A percentile compares a stretch with the other conserved stretches of the same genome.
Evolutionary conservation across 2,113 vertebrate species (phyloP).

Genomic region (Pelecanoides urinatrix): DNA sequence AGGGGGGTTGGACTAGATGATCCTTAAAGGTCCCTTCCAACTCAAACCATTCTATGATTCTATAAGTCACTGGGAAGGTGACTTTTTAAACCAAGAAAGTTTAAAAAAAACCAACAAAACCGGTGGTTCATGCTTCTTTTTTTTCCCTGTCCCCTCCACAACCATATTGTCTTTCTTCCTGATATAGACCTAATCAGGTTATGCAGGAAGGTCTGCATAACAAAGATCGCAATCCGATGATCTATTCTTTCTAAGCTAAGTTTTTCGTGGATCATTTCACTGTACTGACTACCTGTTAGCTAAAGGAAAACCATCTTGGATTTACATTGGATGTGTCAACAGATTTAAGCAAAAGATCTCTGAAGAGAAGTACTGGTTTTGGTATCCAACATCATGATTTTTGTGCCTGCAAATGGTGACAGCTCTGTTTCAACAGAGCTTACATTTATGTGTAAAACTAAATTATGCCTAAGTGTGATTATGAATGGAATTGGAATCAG

Average conservation of each 20-base stretch:
- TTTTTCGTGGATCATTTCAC: neutral
- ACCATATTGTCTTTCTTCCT: neutral
- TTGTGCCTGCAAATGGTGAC: neutral
- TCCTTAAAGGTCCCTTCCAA: neutral
- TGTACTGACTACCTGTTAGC: neutral
- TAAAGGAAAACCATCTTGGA: neutral
- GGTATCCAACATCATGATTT: fast-evolving
- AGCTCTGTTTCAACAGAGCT: neutral
- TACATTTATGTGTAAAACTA: neutral
- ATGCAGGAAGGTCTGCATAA: neutral
- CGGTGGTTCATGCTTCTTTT: fast-evolving
- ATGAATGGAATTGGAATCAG: neutral
- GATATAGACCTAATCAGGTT: neutral
- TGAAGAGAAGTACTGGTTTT: neutral
- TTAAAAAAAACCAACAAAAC: too few relatives aligned
- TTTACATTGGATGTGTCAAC: neutral
- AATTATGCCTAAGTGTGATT: neutral
- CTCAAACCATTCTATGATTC: neutral
- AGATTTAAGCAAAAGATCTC: neutral
- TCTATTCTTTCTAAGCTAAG: neutral
- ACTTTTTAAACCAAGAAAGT: neutral
- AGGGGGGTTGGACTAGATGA: neutral
- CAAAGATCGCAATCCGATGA: fast-evolving
- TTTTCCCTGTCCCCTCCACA: neutral
- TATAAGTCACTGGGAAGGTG: neutral